These are phyloP conservation scores for Nemapogon koenigi DNA, from an alignment of 2,888 invertebrate genomes.

Conservation along the genomic window DNA sequence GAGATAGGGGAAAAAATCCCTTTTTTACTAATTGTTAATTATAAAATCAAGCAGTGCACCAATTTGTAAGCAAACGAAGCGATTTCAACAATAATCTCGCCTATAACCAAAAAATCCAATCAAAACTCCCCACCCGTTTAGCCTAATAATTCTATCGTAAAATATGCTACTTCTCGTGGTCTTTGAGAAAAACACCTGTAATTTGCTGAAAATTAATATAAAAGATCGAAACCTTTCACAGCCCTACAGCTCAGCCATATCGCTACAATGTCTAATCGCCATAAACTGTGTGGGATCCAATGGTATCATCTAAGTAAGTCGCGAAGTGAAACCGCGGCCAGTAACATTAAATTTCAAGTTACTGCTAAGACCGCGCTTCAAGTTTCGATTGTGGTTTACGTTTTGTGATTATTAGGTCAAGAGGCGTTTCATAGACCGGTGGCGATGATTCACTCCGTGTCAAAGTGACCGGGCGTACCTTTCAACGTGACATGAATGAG, in stretches of 20 bases:
- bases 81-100: too few species aligned
- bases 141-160: too few species aligned
- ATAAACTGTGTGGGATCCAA: slow-evolving; percentile 29
- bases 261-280: slow-evolving; percentile 24
- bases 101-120: too few species aligned
- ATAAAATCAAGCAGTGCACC: too few species aligned
- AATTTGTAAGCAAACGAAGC: too few species aligned
- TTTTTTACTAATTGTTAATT: too few species aligned
- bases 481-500: slow-evolving; percentile 17
- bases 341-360: slow-evolving; percentile 4
- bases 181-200: too few species aligned
- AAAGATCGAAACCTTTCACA: too few species aligned
- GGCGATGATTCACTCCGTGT: slow-evolving; percentile 20
- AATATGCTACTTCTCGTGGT: too few species aligned
- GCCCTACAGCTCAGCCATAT: slow-evolving; percentile 4
- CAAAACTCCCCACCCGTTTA: too few species aligned
- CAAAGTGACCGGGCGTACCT: slow-evolving; percentile 12
- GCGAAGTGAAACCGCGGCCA: slow-evolving; percentile 1
- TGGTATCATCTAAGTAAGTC: slow-evolving; percentile 26
- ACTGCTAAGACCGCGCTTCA: not conserved
- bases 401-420: not conserved
- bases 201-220: too few species aligned
- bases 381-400: not conserved
- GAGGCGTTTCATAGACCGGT: slow-evolving; percentile 5
- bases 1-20: too few species aligned